Conservation (phyloP, 2,113 vertebrate species). For the Zeus faber region DNA sequence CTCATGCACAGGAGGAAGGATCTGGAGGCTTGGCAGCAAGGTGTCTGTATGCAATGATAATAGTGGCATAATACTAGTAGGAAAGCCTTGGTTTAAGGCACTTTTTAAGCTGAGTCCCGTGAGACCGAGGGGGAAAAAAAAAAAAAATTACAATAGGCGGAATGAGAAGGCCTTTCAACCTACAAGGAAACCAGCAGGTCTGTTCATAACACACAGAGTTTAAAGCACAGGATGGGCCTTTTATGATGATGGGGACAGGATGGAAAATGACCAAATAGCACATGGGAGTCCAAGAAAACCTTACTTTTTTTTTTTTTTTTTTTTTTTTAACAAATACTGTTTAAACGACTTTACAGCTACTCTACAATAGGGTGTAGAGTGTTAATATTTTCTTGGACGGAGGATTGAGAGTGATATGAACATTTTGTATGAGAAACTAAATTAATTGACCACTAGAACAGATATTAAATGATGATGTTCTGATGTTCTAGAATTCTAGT, state of each 20-base stretch:
- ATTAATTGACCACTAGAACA: too few relatives aligned
- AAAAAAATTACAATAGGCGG: constrained; percentile 38
- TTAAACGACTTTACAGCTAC: too few relatives aligned
- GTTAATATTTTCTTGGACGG: too few relatives aligned
- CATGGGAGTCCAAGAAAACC: constrained; percentile 17
- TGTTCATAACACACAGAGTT: constrained; percentile 40
- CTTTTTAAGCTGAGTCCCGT: constrained; percentile 19
- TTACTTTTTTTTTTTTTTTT: too few relatives aligned
- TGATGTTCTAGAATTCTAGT: too few relatives aligned
- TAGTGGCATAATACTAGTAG: constrained; percentile 27
- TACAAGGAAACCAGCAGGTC: constrained; percentile 36
- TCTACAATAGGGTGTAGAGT: too few relatives aligned
- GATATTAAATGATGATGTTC: too few relatives aligned
- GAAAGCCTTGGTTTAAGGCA: constrained; percentile 28
- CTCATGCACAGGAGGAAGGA: not conserved
- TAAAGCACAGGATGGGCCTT: constrained; percentile 44
- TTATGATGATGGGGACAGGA: constrained; percentile 36
- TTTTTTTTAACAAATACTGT: too few relatives aligned
- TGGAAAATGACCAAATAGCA: constrained; percentile 41
- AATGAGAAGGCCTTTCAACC: constrained; percentile 50
- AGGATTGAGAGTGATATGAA: too few relatives aligned
- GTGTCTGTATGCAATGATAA: constrained; percentile 19
- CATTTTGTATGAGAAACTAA: too few relatives aligned
- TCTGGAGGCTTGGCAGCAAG: constrained; percentile 10
- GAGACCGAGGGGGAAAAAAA: constrained; percentile 12